Base-by-base conservation (phyloP, 2,113 vertebrate species). In the Neopipo cinnamomea region DNA sequence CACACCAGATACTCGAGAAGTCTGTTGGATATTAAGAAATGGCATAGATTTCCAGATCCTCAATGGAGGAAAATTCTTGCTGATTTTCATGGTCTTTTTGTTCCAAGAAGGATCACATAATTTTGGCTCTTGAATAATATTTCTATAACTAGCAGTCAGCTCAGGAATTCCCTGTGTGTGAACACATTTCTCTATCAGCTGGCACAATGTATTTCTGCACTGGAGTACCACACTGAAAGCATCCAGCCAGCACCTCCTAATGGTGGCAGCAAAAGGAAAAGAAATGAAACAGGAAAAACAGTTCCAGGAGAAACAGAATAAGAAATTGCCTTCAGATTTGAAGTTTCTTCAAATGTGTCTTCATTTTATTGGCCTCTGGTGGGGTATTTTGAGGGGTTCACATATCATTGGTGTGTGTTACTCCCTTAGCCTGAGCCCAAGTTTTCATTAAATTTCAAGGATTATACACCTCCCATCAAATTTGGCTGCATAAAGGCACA, bases 81-180 rank as follows among this genome's bases (percentile, higher is more conserved):
- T 90, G 82, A 85, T 88, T 96, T 97, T 95, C 85, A 65, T 85
- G 79, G 56, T 63, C 67, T 80, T 89, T 86, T 74, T 91, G 49
- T 90, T 97, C 95, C 91, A 94, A 81, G 73, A 88, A 86, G 37
- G 76, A 92, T 93, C 91, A 78, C 70, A 87, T 52, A 74, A 94
- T 91, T 91, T 91, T 95, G 95, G 80, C 79, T 97, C 39, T 56
- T 44, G 65, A 83, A 88, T 80, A 90, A 52, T 91, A 91, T 90
- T 95, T 92, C 79, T 91, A 5, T 84, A 91, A 84, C 80, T 76
- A 87, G 35, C 73, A 84, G 75, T 59, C 33, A 0, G n/a, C 44
- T 83, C 52, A 84, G 92, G 88, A 93, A 88, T 93, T 96, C 88
- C 91, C 82, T 87, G 50, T 16, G 11, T 87, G 53, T 67, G 89